Percentiles rank a stretch among this genome's conserved stretches.
These are phyloP conservation scores for Panurus biarmicus DNA, from an alignment of 2,113 vertebrate species.

Conservation along the genomic window DNA sequence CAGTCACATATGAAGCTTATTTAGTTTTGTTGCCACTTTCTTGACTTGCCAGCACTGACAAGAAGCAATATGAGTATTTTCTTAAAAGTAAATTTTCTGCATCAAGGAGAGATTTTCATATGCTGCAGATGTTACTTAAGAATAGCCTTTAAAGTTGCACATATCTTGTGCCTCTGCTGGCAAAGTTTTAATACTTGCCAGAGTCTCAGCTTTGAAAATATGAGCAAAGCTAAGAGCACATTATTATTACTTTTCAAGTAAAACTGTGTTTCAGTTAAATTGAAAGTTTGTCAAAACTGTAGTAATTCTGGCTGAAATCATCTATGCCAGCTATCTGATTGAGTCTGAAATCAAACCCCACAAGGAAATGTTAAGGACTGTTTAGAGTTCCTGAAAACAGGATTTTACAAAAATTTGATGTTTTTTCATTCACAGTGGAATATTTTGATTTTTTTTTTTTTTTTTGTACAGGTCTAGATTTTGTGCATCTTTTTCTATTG, in stretches of 20 bases:
- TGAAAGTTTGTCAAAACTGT: neutral
- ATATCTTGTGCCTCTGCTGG: neutral
- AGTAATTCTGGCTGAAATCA: neutral
- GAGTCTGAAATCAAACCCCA: neutral
- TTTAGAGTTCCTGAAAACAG: neutral
- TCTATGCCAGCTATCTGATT: neutral
- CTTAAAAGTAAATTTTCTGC: neutral
- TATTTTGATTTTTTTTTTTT: neutral
- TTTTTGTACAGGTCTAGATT: neutral
- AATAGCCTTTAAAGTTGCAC: neutral
- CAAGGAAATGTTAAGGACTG: neutral
- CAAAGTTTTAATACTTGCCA: neutral
- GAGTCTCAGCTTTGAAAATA: neutral
- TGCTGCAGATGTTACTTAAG: neutral
- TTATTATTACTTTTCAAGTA: neutral
- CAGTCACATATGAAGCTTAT: neutral
- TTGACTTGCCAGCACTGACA: neutral
- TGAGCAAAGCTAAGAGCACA: neutral
- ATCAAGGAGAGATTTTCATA: neutral
- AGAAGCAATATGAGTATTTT: neutral
- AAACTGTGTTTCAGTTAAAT: neutral
- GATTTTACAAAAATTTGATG: neutral
- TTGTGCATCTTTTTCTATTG: neutral
- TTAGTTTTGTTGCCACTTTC: neutral
- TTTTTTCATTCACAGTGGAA: neutral